phyloP scores from a whole-genome alignment of 2,888 invertebrate genomes.

The Elgonia sp. region DNA sequence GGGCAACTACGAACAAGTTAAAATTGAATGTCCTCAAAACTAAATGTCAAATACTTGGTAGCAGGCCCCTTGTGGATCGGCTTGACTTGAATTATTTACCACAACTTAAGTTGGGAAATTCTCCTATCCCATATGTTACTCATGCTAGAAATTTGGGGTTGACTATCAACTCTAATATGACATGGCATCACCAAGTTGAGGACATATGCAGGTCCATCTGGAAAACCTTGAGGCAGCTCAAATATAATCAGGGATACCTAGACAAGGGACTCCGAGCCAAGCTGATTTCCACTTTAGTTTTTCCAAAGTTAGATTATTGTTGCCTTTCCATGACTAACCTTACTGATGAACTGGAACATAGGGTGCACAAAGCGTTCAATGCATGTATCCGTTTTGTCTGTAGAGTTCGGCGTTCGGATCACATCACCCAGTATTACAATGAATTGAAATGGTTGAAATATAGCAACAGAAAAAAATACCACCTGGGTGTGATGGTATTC shows the following conservation, averaged over 20 bases:
- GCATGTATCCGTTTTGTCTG: background rate
- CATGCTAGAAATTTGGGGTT: background rate
- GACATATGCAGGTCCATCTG: background rate
- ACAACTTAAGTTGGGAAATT: background rate
- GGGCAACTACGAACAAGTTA: background rate
- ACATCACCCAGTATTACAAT: background rate
- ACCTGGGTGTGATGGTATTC: background rate
- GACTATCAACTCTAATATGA: background rate
- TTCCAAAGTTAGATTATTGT: background rate
- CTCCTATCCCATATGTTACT: background rate
- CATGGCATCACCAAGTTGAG: background rate
- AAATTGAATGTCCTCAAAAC: background rate
- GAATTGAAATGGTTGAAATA: background rate
- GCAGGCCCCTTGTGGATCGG: background rate
- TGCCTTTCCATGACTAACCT: background rate
- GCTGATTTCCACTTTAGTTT: background rate
- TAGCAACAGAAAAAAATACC: background rate
- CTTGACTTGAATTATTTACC: background rate
- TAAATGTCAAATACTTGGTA: background rate
- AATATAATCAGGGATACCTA: background rate
- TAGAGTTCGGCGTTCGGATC: background rate
- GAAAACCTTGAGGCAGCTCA: background rate
- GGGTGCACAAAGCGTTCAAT: background rate
- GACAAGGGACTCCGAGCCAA: background rate
- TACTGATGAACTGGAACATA: background rate